Conservation (phyloP, 2,888 invertebrate genomes). For the Idaea straminata region DNA sequence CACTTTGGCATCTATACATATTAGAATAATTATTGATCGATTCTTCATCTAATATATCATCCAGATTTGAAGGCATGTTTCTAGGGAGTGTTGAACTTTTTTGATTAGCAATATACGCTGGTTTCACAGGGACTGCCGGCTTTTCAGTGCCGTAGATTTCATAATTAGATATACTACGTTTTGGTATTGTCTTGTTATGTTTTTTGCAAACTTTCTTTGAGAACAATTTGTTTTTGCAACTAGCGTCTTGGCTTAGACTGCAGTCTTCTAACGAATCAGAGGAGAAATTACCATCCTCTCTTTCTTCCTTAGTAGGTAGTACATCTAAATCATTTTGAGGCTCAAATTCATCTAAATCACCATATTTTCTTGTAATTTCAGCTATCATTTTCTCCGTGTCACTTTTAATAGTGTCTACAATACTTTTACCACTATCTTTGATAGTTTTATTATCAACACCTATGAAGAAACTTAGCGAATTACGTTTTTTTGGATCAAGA, state of each 20-base stretch:
- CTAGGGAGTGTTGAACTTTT: slow-evolving; percentile 74
- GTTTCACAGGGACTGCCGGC: slow-evolving; percentile 63
- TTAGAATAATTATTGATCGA: slow-evolving; percentile 52
- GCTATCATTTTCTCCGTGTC: slow-evolving; percentile 84
- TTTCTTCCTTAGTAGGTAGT: slow-evolving; percentile 64
- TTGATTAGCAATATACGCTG: slow-evolving; percentile 54
- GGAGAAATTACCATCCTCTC: slow-evolving; percentile 86
- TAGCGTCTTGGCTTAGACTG: slow-evolving; percentile 78
- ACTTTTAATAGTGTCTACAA: slow-evolving; percentile 81
- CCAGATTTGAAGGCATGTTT: slow-evolving; percentile 76
- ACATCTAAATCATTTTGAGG: slow-evolving; percentile 61
- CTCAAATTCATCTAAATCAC: slow-evolving; percentile 79
- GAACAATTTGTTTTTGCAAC: slow-evolving; percentile 73
- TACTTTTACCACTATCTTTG: slow-evolving; percentile 75
- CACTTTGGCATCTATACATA: slow-evolving; percentile 75
- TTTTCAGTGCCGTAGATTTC: slow-evolving; percentile 82
- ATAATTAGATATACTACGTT: slow-evolving; percentile 88
- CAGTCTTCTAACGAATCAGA: slow-evolving; percentile 89
- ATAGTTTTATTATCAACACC: slow-evolving; percentile 77
- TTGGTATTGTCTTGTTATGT: slow-evolving; percentile 75
- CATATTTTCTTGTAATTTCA: slow-evolving; percentile 83
- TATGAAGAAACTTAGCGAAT: slow-evolving; percentile 84
- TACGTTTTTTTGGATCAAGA: slow-evolving; percentile 74
- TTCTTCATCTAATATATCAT: slow-evolving; percentile 77
- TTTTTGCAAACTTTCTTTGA: slow-evolving; percentile 78